Percentiles rank a stretch among this genome's conserved stretches.
Evolutionary conservation across 2,888 invertebrate genomes (phyloP).

Genomic region (Drosophila maculinotata): DNA sequence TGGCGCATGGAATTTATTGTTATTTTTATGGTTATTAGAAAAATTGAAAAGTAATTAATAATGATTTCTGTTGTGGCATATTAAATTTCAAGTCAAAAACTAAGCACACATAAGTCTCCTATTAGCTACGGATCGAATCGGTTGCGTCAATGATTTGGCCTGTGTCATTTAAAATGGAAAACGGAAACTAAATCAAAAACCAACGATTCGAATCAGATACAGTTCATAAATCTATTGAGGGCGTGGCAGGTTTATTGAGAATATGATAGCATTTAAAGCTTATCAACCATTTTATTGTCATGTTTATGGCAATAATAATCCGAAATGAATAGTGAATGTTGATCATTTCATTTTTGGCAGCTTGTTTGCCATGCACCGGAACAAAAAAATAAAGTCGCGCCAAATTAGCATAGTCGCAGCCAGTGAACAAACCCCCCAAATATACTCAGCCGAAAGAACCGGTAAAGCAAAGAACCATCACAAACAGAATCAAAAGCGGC

Average conservation of each 20-base stretch:
- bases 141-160: constrained; percentile 52
- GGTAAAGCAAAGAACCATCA: constrained; percentile 30
- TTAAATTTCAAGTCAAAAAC: constrained; percentile 55
- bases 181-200: constrained; percentile 9
- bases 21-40: constrained; percentile 73
- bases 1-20: constrained; percentile 52
- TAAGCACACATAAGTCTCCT: constrained; percentile 52
- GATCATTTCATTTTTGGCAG: constrained; percentile 47
- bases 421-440: constrained; percentile 9
- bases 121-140: constrained; percentile 47
- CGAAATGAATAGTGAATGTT: constrained; percentile 41
- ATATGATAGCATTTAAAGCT: constrained; percentile 42
- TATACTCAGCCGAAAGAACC: constrained; percentile 29
- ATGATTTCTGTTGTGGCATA: constrained; percentile 55
- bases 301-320: constrained; percentile 47
- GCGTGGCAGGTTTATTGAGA: constrained; percentile 59
- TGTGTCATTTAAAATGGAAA: constrained; percentile 46
- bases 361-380: constrained; percentile 60
- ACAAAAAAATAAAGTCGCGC: constrained; percentile 50
- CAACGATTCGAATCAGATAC: neutral
- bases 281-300: constrained; percentile 39
- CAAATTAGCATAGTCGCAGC: constrained; percentile 61
- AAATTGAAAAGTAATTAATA: constrained; percentile 73
- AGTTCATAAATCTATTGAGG: constrained; percentile 40
- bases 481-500: constrained; percentile 60